Evolutionary conservation across 2,113 vertebrate species (phyloP).

Genomic region (Myotis lucifugus): DNA sequence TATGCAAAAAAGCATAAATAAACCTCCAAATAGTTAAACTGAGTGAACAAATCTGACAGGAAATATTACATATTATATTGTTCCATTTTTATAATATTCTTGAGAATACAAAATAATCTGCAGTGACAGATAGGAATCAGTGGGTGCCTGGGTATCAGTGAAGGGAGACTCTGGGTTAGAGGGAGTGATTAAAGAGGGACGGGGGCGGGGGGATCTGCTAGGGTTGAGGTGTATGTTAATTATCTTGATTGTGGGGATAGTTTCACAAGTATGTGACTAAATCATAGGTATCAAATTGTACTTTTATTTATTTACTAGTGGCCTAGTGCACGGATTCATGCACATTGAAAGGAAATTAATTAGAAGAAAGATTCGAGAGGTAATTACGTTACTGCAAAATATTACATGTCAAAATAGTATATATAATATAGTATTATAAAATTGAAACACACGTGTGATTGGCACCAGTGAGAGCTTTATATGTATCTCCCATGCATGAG

Average conservation of each 20-base stretch:
- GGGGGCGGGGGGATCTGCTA: background rate
- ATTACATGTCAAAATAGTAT: too few relatives aligned
- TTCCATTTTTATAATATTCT: background rate
- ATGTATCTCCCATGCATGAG: too few relatives aligned
- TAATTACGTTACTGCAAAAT: too few relatives aligned
- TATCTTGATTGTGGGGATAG: background rate
- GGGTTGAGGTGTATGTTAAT: background rate
- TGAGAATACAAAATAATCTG: background rate
- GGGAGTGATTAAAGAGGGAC: background rate
- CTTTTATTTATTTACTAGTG: background rate
- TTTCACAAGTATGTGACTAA: conserved; percentile 9
- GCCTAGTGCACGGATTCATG: too few relatives aligned
- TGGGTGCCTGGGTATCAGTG: background rate
- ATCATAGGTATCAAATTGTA: background rate
- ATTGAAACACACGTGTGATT: too few relatives aligned
- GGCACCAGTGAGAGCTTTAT: too few relatives aligned
- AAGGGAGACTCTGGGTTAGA: background rate
- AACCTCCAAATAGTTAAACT: background rate
- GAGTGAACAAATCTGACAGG: background rate
- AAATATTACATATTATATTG: background rate
- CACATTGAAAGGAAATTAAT: too few relatives aligned
- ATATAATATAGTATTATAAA: too few relatives aligned
- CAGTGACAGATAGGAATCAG: background rate
- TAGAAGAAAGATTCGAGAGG: too few relatives aligned
- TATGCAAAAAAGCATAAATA: background rate